Conservation (phyloP, 2,888 invertebrate species). For the Stenodera caucasica region DNA sequence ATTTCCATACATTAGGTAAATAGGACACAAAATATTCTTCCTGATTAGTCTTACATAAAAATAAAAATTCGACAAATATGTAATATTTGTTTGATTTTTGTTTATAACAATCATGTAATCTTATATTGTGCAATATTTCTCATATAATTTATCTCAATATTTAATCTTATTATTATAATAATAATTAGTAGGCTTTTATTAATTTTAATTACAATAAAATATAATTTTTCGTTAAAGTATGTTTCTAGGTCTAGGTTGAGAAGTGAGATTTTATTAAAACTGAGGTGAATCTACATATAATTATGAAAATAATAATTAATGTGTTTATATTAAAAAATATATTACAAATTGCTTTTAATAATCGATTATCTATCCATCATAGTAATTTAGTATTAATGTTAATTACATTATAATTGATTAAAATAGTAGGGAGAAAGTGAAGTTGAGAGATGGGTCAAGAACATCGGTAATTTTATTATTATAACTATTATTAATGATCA, state of each 20-base stretch:
- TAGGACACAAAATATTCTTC: not conserved
- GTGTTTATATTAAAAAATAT: not conserved
- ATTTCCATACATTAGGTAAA: not conserved
- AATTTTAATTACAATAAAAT: not conserved
- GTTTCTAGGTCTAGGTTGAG: slow-evolving; percentile 18
- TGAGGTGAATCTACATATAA: not conserved
- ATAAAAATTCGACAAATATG: not conserved
- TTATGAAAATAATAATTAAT: not conserved
- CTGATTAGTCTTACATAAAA: not conserved
- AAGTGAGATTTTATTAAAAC: not conserved
- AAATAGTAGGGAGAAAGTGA: not conserved
- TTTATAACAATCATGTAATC: not conserved
- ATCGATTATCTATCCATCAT: not conserved
- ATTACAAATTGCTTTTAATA: not conserved
- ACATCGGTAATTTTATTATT: not conserved
- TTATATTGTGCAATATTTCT: not conserved
- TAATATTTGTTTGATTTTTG: not conserved
- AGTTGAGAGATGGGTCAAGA: slow-evolving; percentile 1
- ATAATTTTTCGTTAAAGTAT: slow-evolving; percentile 7
- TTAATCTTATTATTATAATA: not conserved
- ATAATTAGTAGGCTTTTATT: too few species aligned
- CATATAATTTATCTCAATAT: not conserved
- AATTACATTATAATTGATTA: slow-evolving; percentile 11
- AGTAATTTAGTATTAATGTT: slow-evolving; percentile 10
- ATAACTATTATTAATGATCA: not conserved